phyloP scores from a whole-genome alignment of 2,888 invertebrate genomes.

The Allacma fusca region DNA sequence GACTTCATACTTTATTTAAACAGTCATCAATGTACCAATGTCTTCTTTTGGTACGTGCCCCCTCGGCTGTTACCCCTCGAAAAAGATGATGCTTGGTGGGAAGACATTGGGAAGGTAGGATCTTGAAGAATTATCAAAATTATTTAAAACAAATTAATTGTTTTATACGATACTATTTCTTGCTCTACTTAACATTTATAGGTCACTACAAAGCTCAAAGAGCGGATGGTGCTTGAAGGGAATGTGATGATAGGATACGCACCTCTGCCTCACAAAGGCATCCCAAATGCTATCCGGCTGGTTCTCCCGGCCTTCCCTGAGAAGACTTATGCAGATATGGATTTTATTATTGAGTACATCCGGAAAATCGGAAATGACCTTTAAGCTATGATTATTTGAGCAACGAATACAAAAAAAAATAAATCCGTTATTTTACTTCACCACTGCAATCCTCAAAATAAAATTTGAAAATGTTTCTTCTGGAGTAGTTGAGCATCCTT shows the following conservation, averaged over 20 bases:
- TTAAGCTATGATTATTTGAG: too few species aligned
- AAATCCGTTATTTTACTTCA: too few species aligned
- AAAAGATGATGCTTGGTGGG: constrained; percentile 68
- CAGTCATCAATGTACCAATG: constrained; percentile 77
- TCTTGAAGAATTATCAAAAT: too few species aligned
- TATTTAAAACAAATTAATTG: too few species aligned
- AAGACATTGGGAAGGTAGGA: constrained; percentile 66
- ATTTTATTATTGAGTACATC: constrained; percentile 73
- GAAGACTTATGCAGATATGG: constrained; percentile 69
- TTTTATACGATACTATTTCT: too few species aligned
- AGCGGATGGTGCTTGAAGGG: constrained; percentile 72
- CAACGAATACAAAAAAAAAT: too few species aligned
- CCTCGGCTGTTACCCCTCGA: constrained; percentile 67
- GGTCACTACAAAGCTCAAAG: constrained; percentile 78
- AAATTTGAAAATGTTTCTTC: too few species aligned
- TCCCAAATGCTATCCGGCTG: constrained; percentile 80
- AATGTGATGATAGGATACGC: constrained; percentile 80
- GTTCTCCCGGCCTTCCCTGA: constrained; percentile 78
- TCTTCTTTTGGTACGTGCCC: constrained; percentile 87
- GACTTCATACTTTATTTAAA: constrained; percentile 74
- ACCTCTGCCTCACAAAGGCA: constrained; percentile 70
- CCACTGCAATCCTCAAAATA: too few species aligned
- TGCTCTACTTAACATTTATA: constrained; percentile 53
- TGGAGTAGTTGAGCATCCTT: too few species aligned
- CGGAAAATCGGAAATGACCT: constrained; percentile 69